Conservation (phyloP, 2,797 vertebrate genomes). For the Tauraco hartlaubi region DNA sequence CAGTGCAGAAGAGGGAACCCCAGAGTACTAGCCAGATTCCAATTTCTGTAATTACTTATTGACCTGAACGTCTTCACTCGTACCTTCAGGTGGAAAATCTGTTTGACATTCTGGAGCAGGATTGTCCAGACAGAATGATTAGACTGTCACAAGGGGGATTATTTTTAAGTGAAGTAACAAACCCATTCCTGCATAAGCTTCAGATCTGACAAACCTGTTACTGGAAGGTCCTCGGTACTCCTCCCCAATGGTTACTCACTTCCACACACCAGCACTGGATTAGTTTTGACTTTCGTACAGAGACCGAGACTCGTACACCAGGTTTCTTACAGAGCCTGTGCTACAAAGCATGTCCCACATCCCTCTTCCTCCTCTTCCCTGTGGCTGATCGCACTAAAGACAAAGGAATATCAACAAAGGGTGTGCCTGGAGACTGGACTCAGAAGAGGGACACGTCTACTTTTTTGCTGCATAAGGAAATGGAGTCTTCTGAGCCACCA, state of each 20-base stretch:
- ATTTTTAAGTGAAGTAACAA: background rate
- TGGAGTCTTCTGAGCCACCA: background rate
- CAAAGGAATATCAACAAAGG: background rate
- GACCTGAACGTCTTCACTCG: conserved; percentile 24
- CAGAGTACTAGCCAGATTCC: background rate
- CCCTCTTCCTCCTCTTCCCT: background rate
- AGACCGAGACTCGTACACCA: background rate
- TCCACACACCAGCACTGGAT: background rate
- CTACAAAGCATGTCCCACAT: background rate
- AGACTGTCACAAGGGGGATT: conserved; percentile 29
- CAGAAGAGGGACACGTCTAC: rapidly evolving
- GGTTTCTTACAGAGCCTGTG: background rate
- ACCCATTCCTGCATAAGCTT: background rate
- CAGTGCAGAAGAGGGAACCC: background rate
- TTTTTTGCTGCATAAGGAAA: background rate
- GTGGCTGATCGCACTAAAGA: background rate
- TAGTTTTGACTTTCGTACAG: background rate
- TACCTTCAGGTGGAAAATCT: conserved; percentile 44
- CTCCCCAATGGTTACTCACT: background rate
- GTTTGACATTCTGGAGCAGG: conserved; percentile 40
- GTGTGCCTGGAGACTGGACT: background rate
- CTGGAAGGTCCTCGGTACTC: background rate
- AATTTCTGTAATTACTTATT: conserved; percentile 54
- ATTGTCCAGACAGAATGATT: background rate
- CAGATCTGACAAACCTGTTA: background rate